These are phyloP conservation scores for Watsonalla binaria DNA, from an alignment of 2,888 invertebrate genomes.

Conservation along the genomic window DNA sequence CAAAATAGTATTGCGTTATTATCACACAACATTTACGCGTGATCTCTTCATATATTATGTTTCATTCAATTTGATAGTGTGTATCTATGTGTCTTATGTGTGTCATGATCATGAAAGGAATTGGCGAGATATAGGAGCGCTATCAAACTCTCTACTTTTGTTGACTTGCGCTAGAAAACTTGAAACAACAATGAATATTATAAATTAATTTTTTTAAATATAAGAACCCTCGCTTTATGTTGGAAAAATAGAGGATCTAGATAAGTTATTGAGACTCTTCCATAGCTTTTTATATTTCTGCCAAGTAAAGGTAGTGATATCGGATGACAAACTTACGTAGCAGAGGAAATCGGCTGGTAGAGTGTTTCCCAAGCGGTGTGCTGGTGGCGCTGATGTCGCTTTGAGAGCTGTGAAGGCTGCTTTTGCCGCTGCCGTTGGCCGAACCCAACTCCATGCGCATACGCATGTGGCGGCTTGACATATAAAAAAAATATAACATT, in stretches of 20 bases:
- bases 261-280: too few relatives aligned
- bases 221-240: too few relatives aligned
- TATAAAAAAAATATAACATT: slow-evolving; percentile 1
- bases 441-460: slow-evolving; percentile 75
- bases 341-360: slow-evolving; percentile 65
- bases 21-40: slow-evolving; percentile 23
- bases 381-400: slow-evolving; percentile 83
- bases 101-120: not conserved
- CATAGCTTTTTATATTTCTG: too few relatives aligned
- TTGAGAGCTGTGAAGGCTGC: slow-evolving; percentile 83
- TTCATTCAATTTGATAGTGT: slow-evolving; percentile 2
- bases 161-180: too few relatives aligned
- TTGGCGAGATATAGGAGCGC: not conserved
- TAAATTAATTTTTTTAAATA: too few relatives aligned
- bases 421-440: slow-evolving; percentile 75
- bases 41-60: slow-evolving; percentile 9
- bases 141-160: not conserved
- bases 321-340: slow-evolving; percentile 46
- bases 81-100: not conserved
- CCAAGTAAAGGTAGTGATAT: not conserved
- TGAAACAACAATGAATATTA: too few relatives aligned
- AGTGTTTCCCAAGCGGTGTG: slow-evolving; percentile 74
- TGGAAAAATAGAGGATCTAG: too few relatives aligned
- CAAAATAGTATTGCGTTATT: slow-evolving; percentile 32
- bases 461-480: slow-evolving; percentile 68